Conservation (phyloP, 2,888 invertebrate species). For the Tinea semifulvella region DNA sequence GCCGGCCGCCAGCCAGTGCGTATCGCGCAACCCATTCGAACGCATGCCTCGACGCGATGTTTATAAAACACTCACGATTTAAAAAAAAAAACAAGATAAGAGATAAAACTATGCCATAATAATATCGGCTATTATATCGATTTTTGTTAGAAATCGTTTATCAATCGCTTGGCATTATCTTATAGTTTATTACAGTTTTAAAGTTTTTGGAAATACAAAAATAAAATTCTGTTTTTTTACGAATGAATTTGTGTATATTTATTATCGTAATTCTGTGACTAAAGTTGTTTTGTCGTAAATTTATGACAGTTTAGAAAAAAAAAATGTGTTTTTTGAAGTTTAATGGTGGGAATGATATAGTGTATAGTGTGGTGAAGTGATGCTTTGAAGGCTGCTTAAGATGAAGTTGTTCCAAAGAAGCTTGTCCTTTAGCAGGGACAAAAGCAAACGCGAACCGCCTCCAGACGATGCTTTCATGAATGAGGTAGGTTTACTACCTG, state of each 20-base stretch:
- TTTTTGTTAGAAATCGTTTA: constrained; percentile 33
- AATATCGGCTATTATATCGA: constrained; percentile 28
- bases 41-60: constrained; percentile 34
- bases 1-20: constrained; percentile 38
- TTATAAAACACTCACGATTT: constrained; percentile 22
- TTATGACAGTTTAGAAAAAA: not conserved
- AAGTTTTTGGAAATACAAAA: no score
- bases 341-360: not conserved
- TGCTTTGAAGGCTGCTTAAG: constrained; percentile 25
- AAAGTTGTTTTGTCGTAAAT: constrained; percentile 5
- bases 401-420: constrained; percentile 64
- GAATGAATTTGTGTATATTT: no score
- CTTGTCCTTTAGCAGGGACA: constrained; percentile 58
- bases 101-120: constrained; percentile 15
- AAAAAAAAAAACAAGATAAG: not conserved
- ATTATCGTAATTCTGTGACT: no score
- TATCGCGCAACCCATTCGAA: constrained; percentile 49
- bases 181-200: no score
- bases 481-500: constrained; percentile 36
- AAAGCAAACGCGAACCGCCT: constrained; percentile 54
- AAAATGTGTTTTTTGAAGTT: constrained; percentile 2
- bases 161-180: constrained; percentile 24
- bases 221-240: no score
- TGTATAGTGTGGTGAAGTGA: constrained; percentile 29
- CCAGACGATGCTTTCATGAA: constrained; percentile 57